Conservation (phyloP, 2,888 invertebrate genomes). For the Leucozona laternaria region DNA sequence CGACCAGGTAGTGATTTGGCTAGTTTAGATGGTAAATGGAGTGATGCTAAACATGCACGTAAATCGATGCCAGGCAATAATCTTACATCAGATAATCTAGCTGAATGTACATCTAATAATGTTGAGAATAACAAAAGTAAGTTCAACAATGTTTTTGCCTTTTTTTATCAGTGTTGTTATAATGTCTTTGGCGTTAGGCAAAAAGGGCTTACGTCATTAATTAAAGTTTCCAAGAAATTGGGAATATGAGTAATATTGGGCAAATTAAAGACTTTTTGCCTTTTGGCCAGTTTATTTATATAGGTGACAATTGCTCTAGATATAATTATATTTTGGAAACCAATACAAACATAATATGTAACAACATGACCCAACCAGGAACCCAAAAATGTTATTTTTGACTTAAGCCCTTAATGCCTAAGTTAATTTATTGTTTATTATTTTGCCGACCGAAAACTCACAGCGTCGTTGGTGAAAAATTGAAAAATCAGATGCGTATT, state of each 20-base stretch:
- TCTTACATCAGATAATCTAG: slow-evolving; percentile 15
- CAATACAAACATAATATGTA: too few relatives aligned
- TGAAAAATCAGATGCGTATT: too few relatives aligned
- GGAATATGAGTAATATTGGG: neutral
- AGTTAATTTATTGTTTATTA: neutral
- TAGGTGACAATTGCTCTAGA: too few relatives aligned
- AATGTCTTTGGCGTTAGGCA: neutral
- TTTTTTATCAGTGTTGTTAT: neutral
- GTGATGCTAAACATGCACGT: slow-evolving; percentile 83
- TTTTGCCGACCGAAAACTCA: too few relatives aligned
- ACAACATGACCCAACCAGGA: too few relatives aligned
- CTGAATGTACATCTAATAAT: slow-evolving; percentile 10
- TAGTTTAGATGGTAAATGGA: slow-evolving; percentile 89
- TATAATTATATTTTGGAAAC: too few relatives aligned
- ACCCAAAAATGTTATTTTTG: neutral
- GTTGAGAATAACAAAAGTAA: slow-evolving; percentile 42
- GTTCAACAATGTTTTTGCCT: neutral
- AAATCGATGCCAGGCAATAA: slow-evolving; percentile 25
- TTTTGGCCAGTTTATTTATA: neutral
- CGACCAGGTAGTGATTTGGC: slow-evolving; percentile 93
- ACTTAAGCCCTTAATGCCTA: neutral
- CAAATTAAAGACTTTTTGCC: neutral
- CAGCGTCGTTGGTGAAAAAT: too few relatives aligned
- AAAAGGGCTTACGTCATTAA: neutral
- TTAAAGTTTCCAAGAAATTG: neutral